Evolutionary conservation across 2,113 vertebrate genomes (phyloP), one percentile per base, ranked within the genome.

Genomic region (Serinus canaria): DNA sequence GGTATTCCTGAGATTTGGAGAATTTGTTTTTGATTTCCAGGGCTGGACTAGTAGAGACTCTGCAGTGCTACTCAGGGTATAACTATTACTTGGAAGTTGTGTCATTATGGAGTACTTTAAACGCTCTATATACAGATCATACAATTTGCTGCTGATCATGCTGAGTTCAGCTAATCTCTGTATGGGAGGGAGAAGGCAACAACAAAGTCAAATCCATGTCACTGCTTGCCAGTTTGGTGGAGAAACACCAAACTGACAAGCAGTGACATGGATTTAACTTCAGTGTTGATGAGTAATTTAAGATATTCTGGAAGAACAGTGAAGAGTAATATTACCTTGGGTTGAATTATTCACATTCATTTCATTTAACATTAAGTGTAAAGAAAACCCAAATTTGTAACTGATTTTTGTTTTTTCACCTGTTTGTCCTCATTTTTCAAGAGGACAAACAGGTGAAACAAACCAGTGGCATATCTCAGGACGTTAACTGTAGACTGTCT

Each of bases 341-440:
- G 25, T n/a, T 66, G 66, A 63, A 46, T 0, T 0, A 72, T 75
- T 35, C 22, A 30, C 27, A 22, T 44, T 80, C 2, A 15, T 77
- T 90, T 55, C 4, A 4, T 47, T 91, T 63, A 58, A 66, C 1
- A 0, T 15, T 13, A 60, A 52, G 9, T 13, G 18, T 20, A 83
- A 89, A 46, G 18, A 49, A 44, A 81, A 50, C 55, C 47, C 14
- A 43, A 74, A 23, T 27, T 58, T 59, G 50, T 25, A 87, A 50
- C 15, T 52, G 41, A 39, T 39, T 39, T 39, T 39, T 39, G 39
- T 39, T n/a, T n/a, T n/a, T n/a, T n/a, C n/a, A n/a, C n/a, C n/a
- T n/a, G n/a, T n/a, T n/a, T n/a, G n/a, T n/a, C n/a, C n/a, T n/a
- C 30, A 31, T 60, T 86, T 76, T 80, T 46, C 76, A 67, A 56